These are phyloP conservation scores for Serrognathus titanus DNA, from an alignment of 2,888 invertebrate genomes.

Conservation along the genomic window DNA sequence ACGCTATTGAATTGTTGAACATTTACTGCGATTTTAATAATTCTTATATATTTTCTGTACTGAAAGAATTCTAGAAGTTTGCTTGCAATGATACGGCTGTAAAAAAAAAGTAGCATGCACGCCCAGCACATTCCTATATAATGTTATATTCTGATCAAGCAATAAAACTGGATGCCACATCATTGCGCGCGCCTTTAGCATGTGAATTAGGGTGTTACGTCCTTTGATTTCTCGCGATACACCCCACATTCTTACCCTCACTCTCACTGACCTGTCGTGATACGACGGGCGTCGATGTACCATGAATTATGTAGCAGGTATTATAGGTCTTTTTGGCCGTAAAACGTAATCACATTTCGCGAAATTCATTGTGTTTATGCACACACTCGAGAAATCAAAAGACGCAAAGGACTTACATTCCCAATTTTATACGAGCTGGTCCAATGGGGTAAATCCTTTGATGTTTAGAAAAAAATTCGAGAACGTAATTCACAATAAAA, in stretches of 20 bases:
- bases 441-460: too few species aligned
- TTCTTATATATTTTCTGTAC: too few species aligned
- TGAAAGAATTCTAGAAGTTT: neutral
- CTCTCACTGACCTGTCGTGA: constrained; percentile 36
- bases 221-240: constrained; percentile 43
- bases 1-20: too few species aligned
- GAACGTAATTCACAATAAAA: too few species aligned
- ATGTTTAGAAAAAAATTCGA: too few species aligned
- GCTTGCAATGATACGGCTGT: neutral
- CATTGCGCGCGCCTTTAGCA: constrained; percentile 45
- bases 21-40: too few species aligned
- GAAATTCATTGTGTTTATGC: neutral
- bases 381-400: neutral
- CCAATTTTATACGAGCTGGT: too few species aligned
- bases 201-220: constrained; percentile 45
- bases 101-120: constrained; percentile 23
- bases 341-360: constrained; percentile 10
- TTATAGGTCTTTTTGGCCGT: constrained; percentile 25
- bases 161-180: constrained; percentile 49
- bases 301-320: constrained; percentile 42
- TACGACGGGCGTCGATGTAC: constrained; percentile 30
- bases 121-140: constrained; percentile 37
- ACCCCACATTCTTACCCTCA: constrained; percentile 24
- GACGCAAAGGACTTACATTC: too few species aligned
- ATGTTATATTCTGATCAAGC: constrained; percentile 50